Base-by-base conservation (phyloP, 2,113 vertebrate species). In the Axis porcinus region DNA sequence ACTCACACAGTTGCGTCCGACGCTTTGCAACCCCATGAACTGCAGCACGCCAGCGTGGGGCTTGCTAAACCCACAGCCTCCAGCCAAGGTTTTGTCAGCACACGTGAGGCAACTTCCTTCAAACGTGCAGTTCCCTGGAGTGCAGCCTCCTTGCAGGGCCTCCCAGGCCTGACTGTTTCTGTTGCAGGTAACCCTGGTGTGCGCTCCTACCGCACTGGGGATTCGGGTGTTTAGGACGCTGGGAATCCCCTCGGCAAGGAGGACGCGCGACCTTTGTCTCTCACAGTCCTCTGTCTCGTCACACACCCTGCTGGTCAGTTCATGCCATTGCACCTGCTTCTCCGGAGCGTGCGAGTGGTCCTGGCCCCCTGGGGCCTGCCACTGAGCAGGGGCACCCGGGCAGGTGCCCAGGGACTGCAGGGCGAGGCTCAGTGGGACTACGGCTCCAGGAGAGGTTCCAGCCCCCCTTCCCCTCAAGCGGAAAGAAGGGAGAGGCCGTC, bases 341-440 rank as follows among this genome's bases (percentile, higher is more conserved):
- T 43, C 52, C 8, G 23, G 47, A 19, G 47, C 1, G 9, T 4
- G 4, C 0, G 6, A 3, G 15, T 47, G 40, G 40, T 25, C 12
- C 70, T 21, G 21, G 40, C 17, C 4, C 21, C 47, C 6, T 4
- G 64, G n/a, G 86, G 25, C 64, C 27, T 74, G 50, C 27, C 40
- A 11, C 0, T 43, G 45, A 45, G 70, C 40, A 58, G 36, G 13
- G 54, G 40, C 2, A 7, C 50, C n/a, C 11, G 6, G 88, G 30
- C 54, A 33, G 87, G 67, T 23, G 67, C 17, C 27, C 19, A 9
- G 67, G 50, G 12, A 2, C 70, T 27, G 54, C 30, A n/a, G 74
- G 54, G 21, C 1, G 1, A 36, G 89, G 40, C 54, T 33, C 54
- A 10, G 5, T 11, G 47, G 62, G 13, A n/a, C 23, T 7, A 47